A percentile compares a stretch with the other conserved stretches of the same genome.
Conservation (phyloP, 1,140 invertebrate species). For the Dufourea novaeangliae region DNA sequence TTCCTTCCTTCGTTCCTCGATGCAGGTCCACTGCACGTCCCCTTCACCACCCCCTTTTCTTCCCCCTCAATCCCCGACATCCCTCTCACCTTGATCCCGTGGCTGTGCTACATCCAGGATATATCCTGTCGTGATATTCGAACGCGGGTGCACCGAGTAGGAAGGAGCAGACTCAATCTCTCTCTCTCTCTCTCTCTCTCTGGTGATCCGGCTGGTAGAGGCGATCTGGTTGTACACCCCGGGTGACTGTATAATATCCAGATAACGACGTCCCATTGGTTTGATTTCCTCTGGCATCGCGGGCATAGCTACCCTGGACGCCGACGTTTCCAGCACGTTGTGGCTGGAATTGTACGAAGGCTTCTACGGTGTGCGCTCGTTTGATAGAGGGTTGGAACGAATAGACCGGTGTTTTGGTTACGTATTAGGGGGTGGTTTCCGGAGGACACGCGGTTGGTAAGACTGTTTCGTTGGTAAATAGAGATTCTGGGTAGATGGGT, state of each 20-base stretch:
- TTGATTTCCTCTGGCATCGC: background rate
- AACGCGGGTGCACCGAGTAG: constrained; percentile 20
- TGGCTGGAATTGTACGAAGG: background rate
- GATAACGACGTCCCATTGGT: constrained; percentile 22
- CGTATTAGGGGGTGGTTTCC: background rate
- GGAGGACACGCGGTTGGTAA: too few species aligned
- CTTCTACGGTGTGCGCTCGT: background rate
- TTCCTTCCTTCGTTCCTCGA: constrained; percentile 34
- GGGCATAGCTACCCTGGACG: background rate
- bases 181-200: too few species aligned
- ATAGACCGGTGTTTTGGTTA: background rate
- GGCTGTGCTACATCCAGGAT: constrained; percentile 36
- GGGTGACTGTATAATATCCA: constrained; percentile 17
- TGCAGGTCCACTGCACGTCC: constrained; percentile 44
- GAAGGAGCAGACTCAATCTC: too few species aligned
- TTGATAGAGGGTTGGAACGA: background rate
- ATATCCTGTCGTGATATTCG: constrained; percentile 37
- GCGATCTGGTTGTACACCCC: constrained; percentile 12
- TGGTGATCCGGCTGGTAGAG: background rate
- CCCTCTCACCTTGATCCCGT: constrained; percentile 29
- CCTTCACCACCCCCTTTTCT: background rate
- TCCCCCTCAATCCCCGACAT: background rate
- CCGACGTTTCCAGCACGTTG: background rate
- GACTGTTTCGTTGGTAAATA: constrained; percentile 6
- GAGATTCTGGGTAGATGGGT: background rate